Evolutionary conservation across 2,113 vertebrate genomes (phyloP).

Genomic region (Hemichromis elongatus): DNA sequence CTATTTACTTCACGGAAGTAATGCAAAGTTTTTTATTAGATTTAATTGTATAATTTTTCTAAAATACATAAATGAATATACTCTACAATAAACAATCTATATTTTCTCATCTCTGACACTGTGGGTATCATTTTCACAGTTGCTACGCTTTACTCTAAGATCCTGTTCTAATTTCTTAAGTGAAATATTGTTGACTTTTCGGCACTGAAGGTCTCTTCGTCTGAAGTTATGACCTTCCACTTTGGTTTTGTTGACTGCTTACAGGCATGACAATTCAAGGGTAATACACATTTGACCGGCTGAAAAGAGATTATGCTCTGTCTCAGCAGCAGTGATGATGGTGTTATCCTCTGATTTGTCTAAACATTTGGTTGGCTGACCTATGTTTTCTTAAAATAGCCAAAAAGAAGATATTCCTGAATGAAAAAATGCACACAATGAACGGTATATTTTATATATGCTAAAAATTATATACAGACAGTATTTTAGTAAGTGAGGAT

Average conservation of each 20-base stretch:
- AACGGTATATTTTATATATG: not conserved
- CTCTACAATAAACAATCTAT: no score
- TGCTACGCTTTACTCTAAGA: not conserved
- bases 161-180: not conserved
- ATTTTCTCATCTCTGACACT: no score
- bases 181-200: not conserved
- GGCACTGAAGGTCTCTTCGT: not conserved
- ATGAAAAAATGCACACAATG: not conserved
- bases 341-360: not conserved
- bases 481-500: not conserved
- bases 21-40: not conserved
- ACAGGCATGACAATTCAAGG: not conserved
- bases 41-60: no score
- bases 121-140: not conserved
- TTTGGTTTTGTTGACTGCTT: not conserved
- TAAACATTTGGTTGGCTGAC: not conserved
- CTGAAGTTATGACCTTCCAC: not conserved
- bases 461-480: not conserved
- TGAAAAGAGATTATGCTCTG: not conserved
- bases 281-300: not conserved
- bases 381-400: not conserved
- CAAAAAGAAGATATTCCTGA: not conserved
- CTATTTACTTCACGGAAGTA: not conserved
- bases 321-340: not conserved
- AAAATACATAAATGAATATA: no score